Conservation (phyloP, 2,888 invertebrate genomes). For the Rhingia rostrata region DNA sequence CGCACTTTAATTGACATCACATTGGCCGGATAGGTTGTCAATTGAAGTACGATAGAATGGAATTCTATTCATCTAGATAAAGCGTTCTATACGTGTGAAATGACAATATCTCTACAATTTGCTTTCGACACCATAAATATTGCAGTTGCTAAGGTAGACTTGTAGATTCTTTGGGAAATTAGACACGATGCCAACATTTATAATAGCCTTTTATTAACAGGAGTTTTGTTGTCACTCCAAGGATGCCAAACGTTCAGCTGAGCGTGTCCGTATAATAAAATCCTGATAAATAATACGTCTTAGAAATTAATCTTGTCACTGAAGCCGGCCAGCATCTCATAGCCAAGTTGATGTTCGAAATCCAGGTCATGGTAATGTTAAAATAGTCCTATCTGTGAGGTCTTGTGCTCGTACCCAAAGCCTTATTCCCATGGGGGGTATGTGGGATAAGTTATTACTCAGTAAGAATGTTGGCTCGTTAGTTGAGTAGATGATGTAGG, state of each 20-base stretch:
- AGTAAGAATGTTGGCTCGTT: constrained; percentile 32
- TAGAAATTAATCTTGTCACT: constrained; percentile 60
- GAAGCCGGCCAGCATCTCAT: constrained; percentile 43
- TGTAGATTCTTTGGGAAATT: constrained; percentile 8
- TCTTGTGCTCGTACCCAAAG: not conserved
- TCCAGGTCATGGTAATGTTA: constrained; percentile 55
- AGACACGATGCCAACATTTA: not conserved
- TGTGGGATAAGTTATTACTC: constrained; percentile 40
- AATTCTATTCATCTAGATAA: constrained; percentile 20
- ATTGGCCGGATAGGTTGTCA: constrained; percentile 17
- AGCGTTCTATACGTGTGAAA: constrained; percentile 6
- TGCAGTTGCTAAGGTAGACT: not conserved
- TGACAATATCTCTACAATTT: constrained; percentile 46
- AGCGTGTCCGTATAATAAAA: constrained; percentile 7
- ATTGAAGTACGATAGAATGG: constrained; percentile 13
- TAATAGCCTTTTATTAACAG: constrained; percentile 6
- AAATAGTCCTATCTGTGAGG: constrained; percentile 25
- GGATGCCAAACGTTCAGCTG: constrained; percentile 2
- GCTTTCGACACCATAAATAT: constrained; percentile 46
- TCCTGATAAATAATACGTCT: constrained; percentile 29
- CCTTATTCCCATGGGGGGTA: constrained; percentile 19
- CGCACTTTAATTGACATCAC: constrained; percentile 11
- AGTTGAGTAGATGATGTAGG: not conserved
- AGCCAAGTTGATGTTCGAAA: constrained; percentile 21
- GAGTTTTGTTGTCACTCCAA: constrained; percentile 21